phyloP scores from a whole-genome alignment of 2,113 vertebrate species.

The Urocitellus parryii region DNA sequence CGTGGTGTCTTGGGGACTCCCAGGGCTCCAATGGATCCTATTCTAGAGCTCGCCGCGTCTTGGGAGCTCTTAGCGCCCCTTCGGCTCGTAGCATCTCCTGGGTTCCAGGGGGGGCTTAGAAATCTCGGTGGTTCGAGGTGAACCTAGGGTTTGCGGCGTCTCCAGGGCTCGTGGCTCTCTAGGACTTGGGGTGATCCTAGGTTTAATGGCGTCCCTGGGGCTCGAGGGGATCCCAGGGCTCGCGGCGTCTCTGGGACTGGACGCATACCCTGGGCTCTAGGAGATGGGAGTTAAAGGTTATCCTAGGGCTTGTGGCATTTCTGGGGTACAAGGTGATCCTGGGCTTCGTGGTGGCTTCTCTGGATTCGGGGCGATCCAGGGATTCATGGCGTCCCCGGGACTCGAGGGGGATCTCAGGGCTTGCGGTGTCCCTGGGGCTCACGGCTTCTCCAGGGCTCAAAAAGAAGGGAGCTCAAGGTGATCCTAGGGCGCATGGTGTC shows the following conservation, averaged over 20 bases:
- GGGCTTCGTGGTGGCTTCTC: no score
- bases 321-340: neutral
- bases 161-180: no score
- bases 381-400: neutral
- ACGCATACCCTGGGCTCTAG: neutral
- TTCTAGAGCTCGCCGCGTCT: neutral
- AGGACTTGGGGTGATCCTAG: neutral
- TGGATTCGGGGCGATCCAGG: neutral
- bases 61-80: neutral
- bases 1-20: neutral
- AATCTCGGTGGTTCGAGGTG: no score
- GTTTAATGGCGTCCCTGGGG: neutral
- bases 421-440: neutral
- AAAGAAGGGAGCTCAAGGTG: neutral
- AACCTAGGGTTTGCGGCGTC: neutral
- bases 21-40: neutral
- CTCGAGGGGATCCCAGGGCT: neutral
- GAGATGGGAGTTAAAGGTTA: neutral
- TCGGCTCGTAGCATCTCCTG: no score
- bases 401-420: neutral
- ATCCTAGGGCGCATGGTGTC: no score
- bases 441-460: rapidly evolving
- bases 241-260: no score
- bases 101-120: neutral
- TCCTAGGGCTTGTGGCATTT: neutral